Base-by-base conservation (phyloP, 2,888 invertebrate genomes). In the Papilio protenor region DNA sequence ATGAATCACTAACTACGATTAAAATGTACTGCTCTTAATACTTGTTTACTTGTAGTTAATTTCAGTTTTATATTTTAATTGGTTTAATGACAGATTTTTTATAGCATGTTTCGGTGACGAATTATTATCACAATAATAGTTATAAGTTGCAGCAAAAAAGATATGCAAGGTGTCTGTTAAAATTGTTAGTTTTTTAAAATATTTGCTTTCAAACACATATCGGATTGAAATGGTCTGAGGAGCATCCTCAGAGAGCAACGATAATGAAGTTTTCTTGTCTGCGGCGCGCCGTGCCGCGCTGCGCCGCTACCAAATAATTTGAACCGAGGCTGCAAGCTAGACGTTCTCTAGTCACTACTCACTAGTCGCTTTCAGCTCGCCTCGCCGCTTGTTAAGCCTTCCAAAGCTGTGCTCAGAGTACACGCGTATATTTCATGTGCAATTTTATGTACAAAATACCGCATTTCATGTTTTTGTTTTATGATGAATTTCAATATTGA, bases 251-350 rank as follows among this genome's bases (percentile, higher is more conserved):
- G 84, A 86, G 85, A 84, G 85, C 83, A 85, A 82, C 84, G 84
- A 84, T 87, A 88, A 88, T 87, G 84, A 87, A 87, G 87, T 86
- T 86, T 87, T 85, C 86, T 83, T 83, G 86, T 87, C 85, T 85
- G 85, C 83, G 83, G 82, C 81, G 77, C 83, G 83, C 82, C 81
- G 77, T 40, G 40, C 80, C 82, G 85, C 82, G 83, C 82, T 81
- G 77, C 27, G 61, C 80, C 82, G 84, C 80, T 84, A 79, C 80
- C 84, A 83, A 84, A 87, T 88, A 87, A 89, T 88, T 89, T 86
- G 86, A 86, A 84, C 87, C 88, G 85, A 71, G n/a, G 27, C 49
- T 87, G 73, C 55, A 75, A 64, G 45, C 85, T 84, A 86, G 85
- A 85, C 84, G 82, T 81, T 83, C 84, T 80, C 85, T 80, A 86